These are phyloP conservation scores for Drosophila repleta DNA, from an alignment of 1,140 invertebrate species.

Conservation along the genomic window DNA sequence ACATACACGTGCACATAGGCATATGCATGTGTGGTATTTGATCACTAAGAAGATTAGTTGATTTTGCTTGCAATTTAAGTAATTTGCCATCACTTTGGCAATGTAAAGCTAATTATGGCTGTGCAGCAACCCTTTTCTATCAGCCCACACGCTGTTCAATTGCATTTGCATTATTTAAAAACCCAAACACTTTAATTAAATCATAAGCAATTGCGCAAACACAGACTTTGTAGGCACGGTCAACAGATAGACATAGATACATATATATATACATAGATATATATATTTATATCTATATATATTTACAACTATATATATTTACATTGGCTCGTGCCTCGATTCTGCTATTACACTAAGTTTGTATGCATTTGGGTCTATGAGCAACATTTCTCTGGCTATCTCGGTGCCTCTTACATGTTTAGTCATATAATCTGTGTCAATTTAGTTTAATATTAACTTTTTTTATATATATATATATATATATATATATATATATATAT, in stretches of 20 bases:
- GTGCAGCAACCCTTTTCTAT: not conserved
- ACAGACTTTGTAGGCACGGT: conserved; percentile 4
- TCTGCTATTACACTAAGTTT: not conserved
- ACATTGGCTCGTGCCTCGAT: not conserved
- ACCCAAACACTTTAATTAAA: conserved; percentile 61
- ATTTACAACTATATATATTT: not conserved
- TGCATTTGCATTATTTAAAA: conserved; percentile 24
- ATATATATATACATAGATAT: conserved; percentile 30
- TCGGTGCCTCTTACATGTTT: not conserved
- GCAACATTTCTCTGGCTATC: not conserved
- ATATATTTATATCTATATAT: not conserved
- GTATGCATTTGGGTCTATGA: not conserved
- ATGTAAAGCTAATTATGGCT: not conserved
- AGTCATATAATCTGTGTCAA: conserved; percentile 6
- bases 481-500: no score
- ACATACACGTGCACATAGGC: not conserved
- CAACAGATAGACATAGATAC: conserved; percentile 44
- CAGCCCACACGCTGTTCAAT: conserved; percentile 13
- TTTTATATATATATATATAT: no score
- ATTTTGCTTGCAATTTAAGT: not conserved
- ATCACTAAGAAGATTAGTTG: not conserved
- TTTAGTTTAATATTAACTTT: no score
- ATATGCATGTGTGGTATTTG: not conserved
- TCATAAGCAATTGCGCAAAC: conserved; percentile 63
- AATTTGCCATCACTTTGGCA: not conserved